Percentiles rank a stretch among this genome's conserved stretches.
phyloP scores from a whole-genome alignment of 53 echinoderm and acorn worm species.

The Temnopleurus reevesii region DNA sequence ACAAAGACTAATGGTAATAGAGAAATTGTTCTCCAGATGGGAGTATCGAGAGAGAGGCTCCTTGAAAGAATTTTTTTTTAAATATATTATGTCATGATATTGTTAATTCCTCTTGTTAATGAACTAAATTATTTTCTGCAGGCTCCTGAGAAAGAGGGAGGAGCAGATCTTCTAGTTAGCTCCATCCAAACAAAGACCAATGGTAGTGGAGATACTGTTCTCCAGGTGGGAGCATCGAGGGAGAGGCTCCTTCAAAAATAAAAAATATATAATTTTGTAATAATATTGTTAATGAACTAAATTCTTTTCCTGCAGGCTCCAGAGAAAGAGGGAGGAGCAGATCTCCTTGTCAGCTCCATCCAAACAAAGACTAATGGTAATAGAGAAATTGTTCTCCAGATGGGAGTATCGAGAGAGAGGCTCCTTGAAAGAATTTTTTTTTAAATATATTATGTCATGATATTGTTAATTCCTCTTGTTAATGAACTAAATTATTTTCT shows the following conservation, averaged over 20 bases:
- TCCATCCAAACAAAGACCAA: constrained; percentile 22
- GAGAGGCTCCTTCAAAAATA: constrained; percentile 87
- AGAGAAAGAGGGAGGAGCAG: constrained; percentile 48
- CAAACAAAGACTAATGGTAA: constrained; percentile 22
- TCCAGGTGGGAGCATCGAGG: constrained; percentile 75
- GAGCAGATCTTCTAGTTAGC: constrained; percentile 25
- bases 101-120: no score
- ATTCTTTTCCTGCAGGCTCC: no score
- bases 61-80: no score
- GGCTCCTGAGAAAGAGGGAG: constrained; percentile 44
- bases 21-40: constrained; percentile 68
- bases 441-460: no score
- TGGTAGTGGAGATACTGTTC: constrained; percentile 53
- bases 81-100: no score
- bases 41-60: constrained; percentile 71
- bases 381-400: constrained; percentile 66
- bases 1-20: neutral
- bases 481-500: no score
- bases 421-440: constrained; percentile 92
- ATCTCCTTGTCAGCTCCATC: constrained; percentile 13
- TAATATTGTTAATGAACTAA: no score
- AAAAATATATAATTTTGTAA: no score
- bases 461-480: no score
- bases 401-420: constrained; percentile 75
- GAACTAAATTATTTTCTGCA: neutral